Evolutionary conservation across 2,888 invertebrate genomes (phyloP).

Genomic region (Clostera curtula): DNA sequence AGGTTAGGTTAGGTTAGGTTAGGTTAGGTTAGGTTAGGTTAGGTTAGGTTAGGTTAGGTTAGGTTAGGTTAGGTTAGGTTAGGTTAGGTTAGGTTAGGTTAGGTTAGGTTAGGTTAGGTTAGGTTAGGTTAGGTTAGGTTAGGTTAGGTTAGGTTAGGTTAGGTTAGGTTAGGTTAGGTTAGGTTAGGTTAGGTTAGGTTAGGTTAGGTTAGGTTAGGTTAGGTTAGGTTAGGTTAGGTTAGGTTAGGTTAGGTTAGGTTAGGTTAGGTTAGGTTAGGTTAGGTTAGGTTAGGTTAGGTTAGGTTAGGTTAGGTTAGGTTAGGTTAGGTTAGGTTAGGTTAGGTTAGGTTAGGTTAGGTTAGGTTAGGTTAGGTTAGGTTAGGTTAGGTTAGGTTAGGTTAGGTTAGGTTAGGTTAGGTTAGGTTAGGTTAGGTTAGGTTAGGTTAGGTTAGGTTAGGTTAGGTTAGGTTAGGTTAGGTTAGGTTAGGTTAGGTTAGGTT

Average conservation of each 20-base stretch:
- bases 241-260: constrained; percentile 5
- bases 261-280: constrained; percentile 5
- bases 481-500: constrained; percentile 5
- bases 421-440: constrained; percentile 5
- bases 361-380: constrained; percentile 5
- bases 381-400: constrained; percentile 5
- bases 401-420: constrained; percentile 5
- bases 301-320: constrained; percentile 5
- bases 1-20: constrained; percentile 11
- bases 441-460: constrained; percentile 5
- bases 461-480: constrained; percentile 5
- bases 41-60: constrained; percentile 12
- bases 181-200: constrained; percentile 5
- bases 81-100: constrained; percentile 6
- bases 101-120: constrained; percentile 6
- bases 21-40: constrained; percentile 12
- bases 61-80: constrained; percentile 12
- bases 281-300: constrained; percentile 5
- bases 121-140: constrained; percentile 5
- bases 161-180: constrained; percentile 4
- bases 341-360: constrained; percentile 5
- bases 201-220: constrained; percentile 5
- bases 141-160: constrained; percentile 2
- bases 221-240: constrained; percentile 5
- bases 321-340: constrained; percentile 5